Evolutionary conservation across 2,113 vertebrate species (phyloP).

Genomic region (Scytalopus superciliaris): DNA sequence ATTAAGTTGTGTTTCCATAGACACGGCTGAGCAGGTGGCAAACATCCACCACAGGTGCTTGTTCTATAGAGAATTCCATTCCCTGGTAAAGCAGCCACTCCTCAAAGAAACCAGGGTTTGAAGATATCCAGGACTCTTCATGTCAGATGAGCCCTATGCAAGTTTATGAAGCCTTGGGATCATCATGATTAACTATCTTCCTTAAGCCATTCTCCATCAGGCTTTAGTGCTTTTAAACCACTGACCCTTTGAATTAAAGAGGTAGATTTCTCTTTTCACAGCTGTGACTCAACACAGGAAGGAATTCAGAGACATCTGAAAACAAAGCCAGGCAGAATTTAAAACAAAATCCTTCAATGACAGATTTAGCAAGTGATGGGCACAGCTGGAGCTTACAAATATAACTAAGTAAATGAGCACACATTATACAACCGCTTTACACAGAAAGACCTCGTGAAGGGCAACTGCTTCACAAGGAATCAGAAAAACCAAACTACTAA

Average conservation of each 20-base stretch:
- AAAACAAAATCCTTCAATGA: conserved; percentile 65
- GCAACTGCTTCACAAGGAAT: neutral
- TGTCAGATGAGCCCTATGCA: neutral
- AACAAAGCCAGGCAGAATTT: conserved; percentile 52
- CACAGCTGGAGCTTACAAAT: conserved; percentile 55
- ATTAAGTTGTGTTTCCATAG: conserved; percentile 1
- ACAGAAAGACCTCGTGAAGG: neutral
- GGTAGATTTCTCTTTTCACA: conserved; percentile 55
- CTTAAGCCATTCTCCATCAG: neutral
- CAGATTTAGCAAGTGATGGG: conserved; percentile 51
- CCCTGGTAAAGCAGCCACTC: neutral
- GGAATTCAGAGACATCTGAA: conserved; percentile 57
- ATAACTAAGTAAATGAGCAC: conserved; percentile 1
- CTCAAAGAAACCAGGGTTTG: neutral
- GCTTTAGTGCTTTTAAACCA: conserved; percentile 54
- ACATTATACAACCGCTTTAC: neutral
- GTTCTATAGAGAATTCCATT: neutral
- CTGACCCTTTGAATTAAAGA: conserved; percentile 49
- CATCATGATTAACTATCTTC: conserved; percentile 30
- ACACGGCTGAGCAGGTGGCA: neutral
- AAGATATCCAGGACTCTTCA: neutral
- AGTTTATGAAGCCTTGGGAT: conserved; percentile 18
- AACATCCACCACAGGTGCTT: conserved; percentile 43
- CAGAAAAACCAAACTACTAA: neutral
- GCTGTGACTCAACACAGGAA: conserved; percentile 50